phyloP scores from a whole-genome alignment of 2,888 invertebrate genomes.

The Watsonalla binaria region DNA sequence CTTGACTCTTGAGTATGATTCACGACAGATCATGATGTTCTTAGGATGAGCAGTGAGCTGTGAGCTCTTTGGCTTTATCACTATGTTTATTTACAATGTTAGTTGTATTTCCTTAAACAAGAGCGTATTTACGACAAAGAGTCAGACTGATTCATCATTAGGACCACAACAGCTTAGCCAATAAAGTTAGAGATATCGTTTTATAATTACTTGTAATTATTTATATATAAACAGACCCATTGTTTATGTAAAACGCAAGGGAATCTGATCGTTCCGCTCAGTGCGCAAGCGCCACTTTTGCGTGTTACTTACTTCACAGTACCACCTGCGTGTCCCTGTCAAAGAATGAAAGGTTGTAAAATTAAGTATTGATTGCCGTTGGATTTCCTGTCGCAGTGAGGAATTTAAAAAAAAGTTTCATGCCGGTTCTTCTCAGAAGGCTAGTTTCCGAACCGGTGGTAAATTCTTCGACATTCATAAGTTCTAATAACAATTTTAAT shows the following conservation, averaged over 20 bases:
- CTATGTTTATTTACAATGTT: neutral
- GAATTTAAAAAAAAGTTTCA: too few species aligned
- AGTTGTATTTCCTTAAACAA: neutral
- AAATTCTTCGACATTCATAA: too few species aligned
- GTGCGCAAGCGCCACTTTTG: slow-evolving; percentile 2
- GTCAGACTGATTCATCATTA: neutral
- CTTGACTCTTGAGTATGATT: slow-evolving; percentile 17
- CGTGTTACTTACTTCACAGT: neutral
- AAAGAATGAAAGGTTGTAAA: neutral
- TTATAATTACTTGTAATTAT: too few species aligned
- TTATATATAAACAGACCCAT: neutral
- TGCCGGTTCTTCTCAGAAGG: too few species aligned
- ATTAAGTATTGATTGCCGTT: neutral
- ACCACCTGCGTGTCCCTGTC: neutral
- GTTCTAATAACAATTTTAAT: too few species aligned
- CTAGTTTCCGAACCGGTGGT: too few species aligned
- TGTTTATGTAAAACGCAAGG: slow-evolving; percentile 4
- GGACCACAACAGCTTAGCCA: too few species aligned
- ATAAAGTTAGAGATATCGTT: too few species aligned
- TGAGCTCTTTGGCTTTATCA: neutral
- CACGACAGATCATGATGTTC: neutral
- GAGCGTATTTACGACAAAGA: neutral
- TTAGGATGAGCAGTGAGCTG: neutral
- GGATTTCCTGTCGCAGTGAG: neutral
- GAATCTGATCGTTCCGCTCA: slow-evolving; percentile 10